phyloP scores from a whole-genome alignment of 2,113 vertebrate genomes.

The Grantiella picta region DNA sequence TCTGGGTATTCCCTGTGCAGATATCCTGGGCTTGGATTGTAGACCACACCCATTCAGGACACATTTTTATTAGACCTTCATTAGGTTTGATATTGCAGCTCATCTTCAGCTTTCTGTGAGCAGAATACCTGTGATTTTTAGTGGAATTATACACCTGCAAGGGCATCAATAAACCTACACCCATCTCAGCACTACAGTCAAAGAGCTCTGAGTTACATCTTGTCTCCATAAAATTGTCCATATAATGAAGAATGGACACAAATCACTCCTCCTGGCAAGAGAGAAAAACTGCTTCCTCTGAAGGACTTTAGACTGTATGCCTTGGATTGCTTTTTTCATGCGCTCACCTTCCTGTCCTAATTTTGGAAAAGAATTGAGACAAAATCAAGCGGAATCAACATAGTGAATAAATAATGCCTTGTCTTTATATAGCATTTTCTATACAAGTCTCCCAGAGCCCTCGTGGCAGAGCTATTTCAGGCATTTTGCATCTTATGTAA shows the following conservation, averaged over 20 bases:
- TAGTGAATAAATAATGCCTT: slow-evolving; percentile 45
- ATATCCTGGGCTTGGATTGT: neutral
- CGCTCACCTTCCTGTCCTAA: neutral
- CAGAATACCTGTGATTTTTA: neutral
- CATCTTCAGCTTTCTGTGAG: neutral
- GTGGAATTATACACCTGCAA: neutral
- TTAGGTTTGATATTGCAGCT: neutral
- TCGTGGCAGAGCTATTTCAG: neutral
- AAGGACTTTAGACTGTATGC: neutral
- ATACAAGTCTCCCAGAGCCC: neutral
- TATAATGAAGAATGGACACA: neutral
- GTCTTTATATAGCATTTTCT: neutral
- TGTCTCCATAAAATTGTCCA: neutral
- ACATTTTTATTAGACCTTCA: neutral
- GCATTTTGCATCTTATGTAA: neutral
- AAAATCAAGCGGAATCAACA: neutral
- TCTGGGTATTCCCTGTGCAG: neutral
- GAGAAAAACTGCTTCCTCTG: neutral
- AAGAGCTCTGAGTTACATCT: neutral
- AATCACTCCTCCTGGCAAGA: neutral
- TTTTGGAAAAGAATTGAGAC: neutral
- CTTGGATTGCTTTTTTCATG: neutral
- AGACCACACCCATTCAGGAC: neutral
- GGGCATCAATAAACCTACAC: neutral
- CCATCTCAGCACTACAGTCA: neutral